Percentiles rank a stretch among this genome's conserved stretches.
Conservation (phyloP, 2,797 vertebrate species). For the Sebastes hubbsi region DNA sequence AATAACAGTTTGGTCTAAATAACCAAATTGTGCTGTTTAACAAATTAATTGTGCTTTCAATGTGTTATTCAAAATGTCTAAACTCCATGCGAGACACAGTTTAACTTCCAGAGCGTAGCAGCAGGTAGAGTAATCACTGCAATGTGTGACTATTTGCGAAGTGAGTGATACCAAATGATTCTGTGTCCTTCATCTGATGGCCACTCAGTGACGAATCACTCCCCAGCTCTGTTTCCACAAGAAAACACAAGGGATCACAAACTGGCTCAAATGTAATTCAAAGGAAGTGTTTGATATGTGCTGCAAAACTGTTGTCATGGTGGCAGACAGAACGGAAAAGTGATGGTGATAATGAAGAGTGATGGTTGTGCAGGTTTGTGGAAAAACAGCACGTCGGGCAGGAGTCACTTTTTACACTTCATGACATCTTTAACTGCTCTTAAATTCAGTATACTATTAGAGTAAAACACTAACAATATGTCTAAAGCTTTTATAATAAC, state of each 20-base stretch:
- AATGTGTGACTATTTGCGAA: neutral
- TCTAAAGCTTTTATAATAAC: too few relatives aligned
- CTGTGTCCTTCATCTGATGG: constrained; percentile 13
- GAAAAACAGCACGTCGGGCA: neutral
- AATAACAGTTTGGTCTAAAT: neutral
- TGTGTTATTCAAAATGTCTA: neutral
- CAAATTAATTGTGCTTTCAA: neutral
- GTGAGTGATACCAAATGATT: neutral
- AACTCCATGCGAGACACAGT: neutral
- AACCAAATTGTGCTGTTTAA: neutral
- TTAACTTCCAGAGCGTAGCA: neutral
- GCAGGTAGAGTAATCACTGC: neutral
- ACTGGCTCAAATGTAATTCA: neutral
- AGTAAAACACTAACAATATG: too few relatives aligned
- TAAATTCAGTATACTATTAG: neutral
- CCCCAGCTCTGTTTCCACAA: neutral
- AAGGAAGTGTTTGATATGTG: neutral
- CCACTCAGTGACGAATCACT: neutral
- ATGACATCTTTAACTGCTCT: neutral
- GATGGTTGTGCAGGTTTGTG: neutral
- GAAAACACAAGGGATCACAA: neutral
- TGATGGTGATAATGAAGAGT: neutral
- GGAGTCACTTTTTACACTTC: neutral
- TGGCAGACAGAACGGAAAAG: neutral
- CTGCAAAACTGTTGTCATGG: neutral